A percentile compares a stretch with the other conserved stretches of the same genome.
Evolutionary conservation across 2,888 invertebrate genomes (phyloP).

Genomic region (Halictus quadricinctus): DNA sequence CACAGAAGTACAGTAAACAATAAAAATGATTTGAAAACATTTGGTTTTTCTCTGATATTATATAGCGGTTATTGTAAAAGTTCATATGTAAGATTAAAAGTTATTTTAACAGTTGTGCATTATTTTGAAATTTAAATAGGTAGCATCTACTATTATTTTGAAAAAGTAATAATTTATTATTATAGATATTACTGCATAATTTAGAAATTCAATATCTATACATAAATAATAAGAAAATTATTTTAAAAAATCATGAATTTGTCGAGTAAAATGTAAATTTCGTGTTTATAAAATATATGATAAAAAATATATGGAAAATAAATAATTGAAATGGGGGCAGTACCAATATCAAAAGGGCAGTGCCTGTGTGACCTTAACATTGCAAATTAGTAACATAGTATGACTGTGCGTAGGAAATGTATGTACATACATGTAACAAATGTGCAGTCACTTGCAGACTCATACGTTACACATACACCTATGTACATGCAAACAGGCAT

Average conservation of each 20-base stretch:
- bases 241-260: slow-evolving; percentile 6
- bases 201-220: slow-evolving; percentile 14
- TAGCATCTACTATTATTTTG: background rate
- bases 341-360: slow-evolving; percentile 5
- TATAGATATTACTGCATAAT: background rate
- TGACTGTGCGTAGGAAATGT: background rate
- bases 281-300: background rate
- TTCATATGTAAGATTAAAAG: background rate
- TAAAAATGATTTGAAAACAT: background rate
- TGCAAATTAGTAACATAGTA: slow-evolving; percentile 2
- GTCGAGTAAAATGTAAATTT: background rate
- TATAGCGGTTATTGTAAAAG: background rate
- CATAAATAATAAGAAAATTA: background rate
- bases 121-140: slow-evolving; percentile 7
- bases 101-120: background rate
- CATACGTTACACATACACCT: background rate
- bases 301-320: background rate
- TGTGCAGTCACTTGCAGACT: slow-evolving; percentile 8
- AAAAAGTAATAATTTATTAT: background rate
- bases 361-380: background rate
- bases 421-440: background rate
- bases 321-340: background rate
- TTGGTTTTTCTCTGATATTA: slow-evolving; percentile 6
- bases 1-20: slow-evolving; percentile 4
- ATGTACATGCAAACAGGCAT: background rate